A percentile compares a stretch with the other conserved stretches of the same genome.
Evolutionary conservation across 1,140 invertebrate species (phyloP).

Genomic region (Dysdera silvatica): DNA sequence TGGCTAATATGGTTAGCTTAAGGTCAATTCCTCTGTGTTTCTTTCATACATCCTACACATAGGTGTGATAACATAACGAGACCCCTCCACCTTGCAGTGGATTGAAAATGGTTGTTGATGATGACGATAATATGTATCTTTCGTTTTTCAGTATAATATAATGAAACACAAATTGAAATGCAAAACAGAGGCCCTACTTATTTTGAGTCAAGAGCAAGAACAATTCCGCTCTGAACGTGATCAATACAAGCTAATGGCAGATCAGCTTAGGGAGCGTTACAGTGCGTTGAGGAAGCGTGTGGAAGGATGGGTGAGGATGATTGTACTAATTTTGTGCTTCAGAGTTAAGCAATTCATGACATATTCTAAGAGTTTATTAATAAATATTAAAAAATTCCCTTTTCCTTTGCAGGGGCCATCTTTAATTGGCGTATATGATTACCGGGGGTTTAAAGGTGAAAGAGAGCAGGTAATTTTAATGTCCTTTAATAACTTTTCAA

Average conservation of each 20-base stretch:
- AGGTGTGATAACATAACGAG: no score
- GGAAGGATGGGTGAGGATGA: slow-evolving; percentile 35
- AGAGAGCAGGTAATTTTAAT: slow-evolving; percentile 18
- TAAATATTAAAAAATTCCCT: not conserved
- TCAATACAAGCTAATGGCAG: slow-evolving; percentile 70
- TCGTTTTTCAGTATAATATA: slow-evolving; percentile 28
- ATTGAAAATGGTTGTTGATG: no score
- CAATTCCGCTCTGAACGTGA: slow-evolving; percentile 68
- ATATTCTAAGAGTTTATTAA: not conserved
- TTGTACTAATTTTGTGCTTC: not conserved
- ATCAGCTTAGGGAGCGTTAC: slow-evolving; percentile 62
- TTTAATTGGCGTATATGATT: slow-evolving; percentile 26
- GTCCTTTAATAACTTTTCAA: not conserved
- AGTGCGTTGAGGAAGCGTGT: slow-evolving; percentile 42
- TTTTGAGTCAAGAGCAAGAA: slow-evolving; percentile 66
- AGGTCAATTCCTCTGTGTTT: no score
- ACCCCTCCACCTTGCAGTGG: no score
- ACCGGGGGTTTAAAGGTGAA: slow-evolving; percentile 26
- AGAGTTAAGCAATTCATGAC: not conserved
- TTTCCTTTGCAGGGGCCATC: slow-evolving; percentile 23
- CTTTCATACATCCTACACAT: no score
- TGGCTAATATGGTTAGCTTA: no score
- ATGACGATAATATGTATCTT: no score
- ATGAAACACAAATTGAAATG: slow-evolving; percentile 60
- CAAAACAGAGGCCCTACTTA: slow-evolving; percentile 67